phyloP scores from a whole-genome alignment of 2,113 vertebrate genomes.

The Rallus limicola region DNA sequence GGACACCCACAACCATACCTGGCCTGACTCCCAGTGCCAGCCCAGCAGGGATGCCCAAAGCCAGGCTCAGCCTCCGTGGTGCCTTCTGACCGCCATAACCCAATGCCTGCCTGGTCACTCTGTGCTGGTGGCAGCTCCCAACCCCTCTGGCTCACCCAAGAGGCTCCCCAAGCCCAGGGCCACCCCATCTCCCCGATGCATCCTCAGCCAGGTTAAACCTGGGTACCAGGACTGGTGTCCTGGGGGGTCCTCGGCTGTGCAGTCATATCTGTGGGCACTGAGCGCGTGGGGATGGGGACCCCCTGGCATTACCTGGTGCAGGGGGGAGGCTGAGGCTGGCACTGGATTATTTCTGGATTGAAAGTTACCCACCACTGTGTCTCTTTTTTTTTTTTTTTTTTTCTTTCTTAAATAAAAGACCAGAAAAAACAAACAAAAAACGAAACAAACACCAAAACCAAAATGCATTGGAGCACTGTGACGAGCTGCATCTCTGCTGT shows the following conservation, averaged over 20 bases:
- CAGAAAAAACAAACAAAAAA: neutral
- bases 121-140: neutral
- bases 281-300: neutral
- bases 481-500: neutral
- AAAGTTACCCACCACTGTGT: constrained; percentile 75
- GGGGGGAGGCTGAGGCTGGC: neutral
- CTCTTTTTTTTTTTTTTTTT: constrained; percentile 31
- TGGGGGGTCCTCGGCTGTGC: neutral
- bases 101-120: neutral
- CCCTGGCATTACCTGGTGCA: accelerated
- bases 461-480: neutral
- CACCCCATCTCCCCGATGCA: neutral
- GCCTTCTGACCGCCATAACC: constrained; percentile 47
- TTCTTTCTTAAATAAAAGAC: constrained; percentile 72
- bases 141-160: neutral
- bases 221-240: neutral
- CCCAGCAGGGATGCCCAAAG: neutral
- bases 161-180: neutral
- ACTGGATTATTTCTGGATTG: neutral
- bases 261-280: neutral
- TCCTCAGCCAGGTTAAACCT: neutral
- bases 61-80: constrained; percentile 32
- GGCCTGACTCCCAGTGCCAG: neutral
- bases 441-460: neutral
- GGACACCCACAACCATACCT: neutral